Evolutionary conservation across 1,140 invertebrate species (phyloP).

Genomic region (Drosophila bocki): DNA sequence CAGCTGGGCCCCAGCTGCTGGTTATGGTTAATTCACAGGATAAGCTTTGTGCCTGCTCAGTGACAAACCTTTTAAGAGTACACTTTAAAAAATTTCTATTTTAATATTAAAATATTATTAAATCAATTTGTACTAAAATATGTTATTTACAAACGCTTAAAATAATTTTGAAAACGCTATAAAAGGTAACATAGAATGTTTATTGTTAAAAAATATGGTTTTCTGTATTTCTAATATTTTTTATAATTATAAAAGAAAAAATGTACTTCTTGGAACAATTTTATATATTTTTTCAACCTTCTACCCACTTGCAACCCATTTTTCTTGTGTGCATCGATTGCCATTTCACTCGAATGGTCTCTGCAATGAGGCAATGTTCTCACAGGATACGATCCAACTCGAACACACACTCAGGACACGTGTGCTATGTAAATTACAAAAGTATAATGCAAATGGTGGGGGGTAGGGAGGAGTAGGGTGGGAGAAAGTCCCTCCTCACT

Average conservation of each 20-base stretch:
- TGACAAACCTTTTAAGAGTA: no score
- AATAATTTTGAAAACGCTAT: no score
- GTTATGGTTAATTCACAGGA: constrained; percentile 70
- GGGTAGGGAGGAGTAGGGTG: constrained; percentile 1
- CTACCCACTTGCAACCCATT: neutral
- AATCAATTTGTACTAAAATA: no score
- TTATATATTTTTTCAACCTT: no score
- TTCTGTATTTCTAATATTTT: neutral
- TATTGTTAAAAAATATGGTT: no score
- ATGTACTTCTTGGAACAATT: neutral
- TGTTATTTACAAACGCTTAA: no score
- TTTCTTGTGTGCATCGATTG: constrained; percentile 60
- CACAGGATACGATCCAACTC: constrained; percentile 38
- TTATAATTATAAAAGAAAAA: no score
- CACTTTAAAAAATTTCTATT: no score
- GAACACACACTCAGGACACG: constrained; percentile 40
- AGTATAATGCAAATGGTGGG: constrained; percentile 63
- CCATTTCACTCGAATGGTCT: constrained; percentile 58
- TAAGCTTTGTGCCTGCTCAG: constrained; percentile 7
- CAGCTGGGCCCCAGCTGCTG: constrained; percentile 24
- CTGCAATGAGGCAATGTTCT: constrained; percentile 62
- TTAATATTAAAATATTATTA: no score
- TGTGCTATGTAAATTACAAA: constrained; percentile 78
- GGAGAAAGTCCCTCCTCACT: constrained; percentile 58
- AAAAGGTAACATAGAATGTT: no score